Conservation (phyloP, 2,797 vertebrate genomes). For the Fistularia commersonii region DNA sequence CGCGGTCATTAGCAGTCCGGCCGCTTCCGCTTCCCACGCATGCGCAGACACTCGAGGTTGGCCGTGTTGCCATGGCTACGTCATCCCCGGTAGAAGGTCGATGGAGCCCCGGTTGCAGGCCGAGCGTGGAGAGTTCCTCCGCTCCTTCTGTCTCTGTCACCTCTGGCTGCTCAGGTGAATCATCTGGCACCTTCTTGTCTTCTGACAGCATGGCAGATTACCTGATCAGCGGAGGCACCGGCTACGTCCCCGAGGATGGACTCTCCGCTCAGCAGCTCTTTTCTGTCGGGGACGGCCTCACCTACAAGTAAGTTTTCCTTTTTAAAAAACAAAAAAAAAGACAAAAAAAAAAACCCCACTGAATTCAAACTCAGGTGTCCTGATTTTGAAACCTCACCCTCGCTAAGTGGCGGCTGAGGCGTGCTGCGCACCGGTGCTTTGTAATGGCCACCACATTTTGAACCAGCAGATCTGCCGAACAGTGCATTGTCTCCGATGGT, state of each 20-base stretch:
- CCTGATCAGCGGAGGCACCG: slow-evolving; percentile 90
- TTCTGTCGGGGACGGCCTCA: slow-evolving; percentile 86
- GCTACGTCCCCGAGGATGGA: slow-evolving; percentile 91
- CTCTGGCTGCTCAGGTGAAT: neutral
- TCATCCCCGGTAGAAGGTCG: slow-evolving; percentile 43
- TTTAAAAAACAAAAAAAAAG: neutral
- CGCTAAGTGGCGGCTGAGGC: slow-evolving; percentile 36
- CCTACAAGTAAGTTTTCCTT: slow-evolving; percentile 87
- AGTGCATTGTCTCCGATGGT: slow-evolving; percentile 82
- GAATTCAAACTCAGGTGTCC: slow-evolving; percentile 26
- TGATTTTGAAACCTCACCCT: slow-evolving; percentile 31
- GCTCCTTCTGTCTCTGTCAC: neutral
- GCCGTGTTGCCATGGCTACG: slow-evolving; percentile 53
- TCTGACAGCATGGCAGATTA: slow-evolving; percentile 89
- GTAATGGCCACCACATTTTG: slow-evolving; percentile 80
- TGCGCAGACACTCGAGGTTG: slow-evolving; percentile 24
- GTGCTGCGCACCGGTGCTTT: slow-evolving; percentile 56
- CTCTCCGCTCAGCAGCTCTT: slow-evolving; percentile 92
- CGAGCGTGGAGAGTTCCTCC: neutral
- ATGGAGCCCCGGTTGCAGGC: too few relatives aligned
- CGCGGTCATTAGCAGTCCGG: neutral
- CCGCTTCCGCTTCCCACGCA: slow-evolving; percentile 3
- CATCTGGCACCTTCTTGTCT: slow-evolving; percentile 5
- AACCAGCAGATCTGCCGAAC: slow-evolving; percentile 82
- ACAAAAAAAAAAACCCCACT: too few relatives aligned